These are phyloP conservation scores for Anguilla rostrata DNA, from an alignment of 2,113 vertebrate genomes.

Conservation along the genomic window DNA sequence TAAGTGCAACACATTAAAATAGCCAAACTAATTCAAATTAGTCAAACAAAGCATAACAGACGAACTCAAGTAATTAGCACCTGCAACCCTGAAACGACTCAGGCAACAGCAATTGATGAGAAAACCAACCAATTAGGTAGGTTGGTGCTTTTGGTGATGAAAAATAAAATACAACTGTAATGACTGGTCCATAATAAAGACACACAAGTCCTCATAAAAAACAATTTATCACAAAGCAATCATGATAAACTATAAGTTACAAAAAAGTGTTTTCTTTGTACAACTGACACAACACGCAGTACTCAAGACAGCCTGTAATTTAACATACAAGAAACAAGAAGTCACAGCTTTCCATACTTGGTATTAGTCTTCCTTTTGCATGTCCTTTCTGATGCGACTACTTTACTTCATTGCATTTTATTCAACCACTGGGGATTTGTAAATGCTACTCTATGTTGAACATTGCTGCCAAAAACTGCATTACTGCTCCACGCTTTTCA, in stretches of 20 bases:
- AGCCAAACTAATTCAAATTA: no score
- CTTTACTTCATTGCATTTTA: background rate
- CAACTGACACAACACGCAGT: background rate
- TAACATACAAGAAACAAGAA: background rate
- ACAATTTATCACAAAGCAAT: constrained; percentile 24
- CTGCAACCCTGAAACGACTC: no score
- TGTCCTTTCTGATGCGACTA: background rate
- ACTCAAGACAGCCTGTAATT: background rate
- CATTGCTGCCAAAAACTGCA: background rate
- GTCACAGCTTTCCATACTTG: background rate
- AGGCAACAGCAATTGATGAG: no score
- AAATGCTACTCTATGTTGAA: background rate
- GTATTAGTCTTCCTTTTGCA: background rate
- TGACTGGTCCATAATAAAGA: background rate
- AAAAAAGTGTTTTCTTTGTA: constrained; percentile 11
- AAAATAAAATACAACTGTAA: background rate
- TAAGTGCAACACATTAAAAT: no score
- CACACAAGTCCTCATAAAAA: background rate
- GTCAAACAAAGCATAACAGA: no score
- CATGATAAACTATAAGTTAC: constrained; percentile 9
- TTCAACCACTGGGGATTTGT: background rate
- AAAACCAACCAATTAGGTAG: no score
- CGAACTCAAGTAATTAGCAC: no score
- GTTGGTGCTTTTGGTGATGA: no score
- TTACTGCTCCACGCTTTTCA: background rate